A percentile compares a stretch with the other conserved stretches of the same genome.
Conservation (phyloP, 35 echinoderm and acorn worm genomes). For the Lytechinus pictus region DNA sequence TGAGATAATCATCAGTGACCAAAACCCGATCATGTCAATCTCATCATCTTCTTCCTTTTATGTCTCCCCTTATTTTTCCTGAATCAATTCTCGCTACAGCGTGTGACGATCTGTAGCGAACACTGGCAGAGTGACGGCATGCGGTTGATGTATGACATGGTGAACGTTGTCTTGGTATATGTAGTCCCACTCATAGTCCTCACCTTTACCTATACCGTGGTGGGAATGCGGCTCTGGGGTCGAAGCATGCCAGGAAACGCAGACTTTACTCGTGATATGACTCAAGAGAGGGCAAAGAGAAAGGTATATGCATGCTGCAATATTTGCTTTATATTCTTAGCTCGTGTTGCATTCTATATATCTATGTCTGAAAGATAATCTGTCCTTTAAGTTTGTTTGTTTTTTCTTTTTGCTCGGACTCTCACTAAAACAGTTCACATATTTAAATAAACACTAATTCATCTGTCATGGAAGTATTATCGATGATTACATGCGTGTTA, state of each 20-base stretch:
- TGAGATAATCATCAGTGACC: too few species aligned
- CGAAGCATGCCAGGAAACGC: slow-evolving; percentile 85
- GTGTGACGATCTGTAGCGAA: slow-evolving; percentile 31
- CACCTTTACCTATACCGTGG: slow-evolving; percentile 79
- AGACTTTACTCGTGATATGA: slow-evolving; percentile 77
- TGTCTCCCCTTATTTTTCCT: neutral
- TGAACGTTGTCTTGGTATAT: slow-evolving; percentile 63
- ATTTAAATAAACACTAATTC: too few species aligned
- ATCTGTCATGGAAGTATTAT: too few species aligned
- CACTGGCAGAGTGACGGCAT: slow-evolving; percentile 54
- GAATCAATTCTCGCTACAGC: neutral
- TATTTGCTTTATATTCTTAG: too few species aligned
- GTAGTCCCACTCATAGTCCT: slow-evolving; percentile 69
- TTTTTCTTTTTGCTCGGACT: too few species aligned
- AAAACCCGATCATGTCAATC: neutral
- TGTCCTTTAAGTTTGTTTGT: too few species aligned
- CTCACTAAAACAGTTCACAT: too few species aligned
- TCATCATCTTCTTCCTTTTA: neutral
- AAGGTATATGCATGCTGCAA: slow-evolving; percentile 66
- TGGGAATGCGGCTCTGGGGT: slow-evolving; percentile 79
- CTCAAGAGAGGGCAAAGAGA: slow-evolving; percentile 65
- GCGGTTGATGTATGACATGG: slow-evolving; percentile 70
- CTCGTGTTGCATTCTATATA: too few species aligned
- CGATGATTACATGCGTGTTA: too few species aligned
- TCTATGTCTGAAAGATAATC: too few species aligned